Evolutionary conservation across 2,797 vertebrate genomes (phyloP).

Genomic region (Pelobates cultripes): DNA sequence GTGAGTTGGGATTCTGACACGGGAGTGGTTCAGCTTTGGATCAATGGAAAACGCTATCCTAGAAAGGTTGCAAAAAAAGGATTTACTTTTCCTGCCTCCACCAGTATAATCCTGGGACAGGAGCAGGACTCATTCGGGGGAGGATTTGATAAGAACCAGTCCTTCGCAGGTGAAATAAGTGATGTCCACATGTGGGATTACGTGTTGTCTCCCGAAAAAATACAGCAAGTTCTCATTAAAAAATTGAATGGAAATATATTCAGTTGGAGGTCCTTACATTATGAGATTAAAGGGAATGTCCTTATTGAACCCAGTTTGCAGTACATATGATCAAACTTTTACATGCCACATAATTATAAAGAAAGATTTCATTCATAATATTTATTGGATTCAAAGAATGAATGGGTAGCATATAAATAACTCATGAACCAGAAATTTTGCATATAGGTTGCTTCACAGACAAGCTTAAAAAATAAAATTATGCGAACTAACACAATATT

Average conservation of each 20-base stretch:
- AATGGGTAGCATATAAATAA: too few relatives aligned
- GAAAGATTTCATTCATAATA: too few relatives aligned
- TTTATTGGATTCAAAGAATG: too few relatives aligned
- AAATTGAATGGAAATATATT: constrained; percentile 56
- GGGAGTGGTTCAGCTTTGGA: not conserved
- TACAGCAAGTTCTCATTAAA: constrained; percentile 22
- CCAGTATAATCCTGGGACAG: constrained; percentile 66
- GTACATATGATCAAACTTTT: not conserved
- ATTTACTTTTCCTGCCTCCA: constrained; percentile 63
- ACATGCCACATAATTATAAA: too few relatives aligned
- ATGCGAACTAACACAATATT: too few relatives aligned
- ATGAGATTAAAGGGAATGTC: constrained; percentile 31
- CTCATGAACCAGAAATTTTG: too few relatives aligned
- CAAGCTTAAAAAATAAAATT: too few relatives aligned
- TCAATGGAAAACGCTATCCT: constrained; percentile 69
- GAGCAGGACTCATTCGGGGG: constrained; percentile 54
- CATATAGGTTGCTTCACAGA: too few relatives aligned
- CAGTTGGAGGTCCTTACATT: constrained; percentile 54
- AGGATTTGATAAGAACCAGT: constrained; percentile 66
- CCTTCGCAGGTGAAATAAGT: constrained; percentile 76
- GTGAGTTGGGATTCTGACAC: constrained; percentile 5
- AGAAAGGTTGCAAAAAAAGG: constrained; percentile 76
- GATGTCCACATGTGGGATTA: constrained; percentile 53
- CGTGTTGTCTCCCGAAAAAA: constrained; percentile 58
- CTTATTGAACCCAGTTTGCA: not conserved